A percentile compares a stretch with the other conserved stretches of the same genome.
These are phyloP conservation scores for Cylloceria caligata DNA, from an alignment of 2,888 invertebrate species.

Conservation along the genomic window DNA sequence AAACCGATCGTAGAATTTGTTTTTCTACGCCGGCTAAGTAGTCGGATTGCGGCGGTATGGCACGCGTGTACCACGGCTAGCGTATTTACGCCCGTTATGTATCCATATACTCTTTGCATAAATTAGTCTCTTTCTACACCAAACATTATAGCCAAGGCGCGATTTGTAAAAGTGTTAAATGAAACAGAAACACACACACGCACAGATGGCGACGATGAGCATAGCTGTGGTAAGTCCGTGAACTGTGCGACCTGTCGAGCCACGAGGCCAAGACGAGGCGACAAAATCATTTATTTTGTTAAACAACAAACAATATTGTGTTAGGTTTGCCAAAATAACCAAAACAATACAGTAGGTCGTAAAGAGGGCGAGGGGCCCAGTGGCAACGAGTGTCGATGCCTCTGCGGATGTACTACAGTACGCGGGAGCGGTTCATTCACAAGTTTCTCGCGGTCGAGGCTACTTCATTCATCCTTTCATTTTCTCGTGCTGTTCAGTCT, in stretches of 20 bases:
- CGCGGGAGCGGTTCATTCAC: constrained; percentile 59
- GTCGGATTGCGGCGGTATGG: constrained; percentile 66
- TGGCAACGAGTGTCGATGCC: constrained; percentile 37
- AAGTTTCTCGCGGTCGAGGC: constrained; percentile 54
- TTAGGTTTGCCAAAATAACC: constrained; percentile 84
- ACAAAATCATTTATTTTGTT: constrained; percentile 83
- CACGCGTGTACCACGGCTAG: constrained; percentile 29
- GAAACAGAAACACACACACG: constrained; percentile 46
- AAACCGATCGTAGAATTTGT: constrained; percentile 78
- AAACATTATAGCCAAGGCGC: constrained; percentile 31
- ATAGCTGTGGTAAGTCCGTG: constrained; percentile 40
- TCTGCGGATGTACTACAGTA: constrained; percentile 55
- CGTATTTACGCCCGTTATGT: constrained; percentile 40
- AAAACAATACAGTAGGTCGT: constrained; percentile 77
- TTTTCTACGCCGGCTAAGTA: constrained; percentile 76
- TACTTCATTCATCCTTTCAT: constrained; percentile 23
- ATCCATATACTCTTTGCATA: constrained; percentile 35
- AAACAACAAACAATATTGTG: constrained; percentile 83
- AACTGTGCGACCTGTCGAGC: constrained; percentile 42
- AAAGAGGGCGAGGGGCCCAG: constrained; percentile 47
- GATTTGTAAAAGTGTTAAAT: constrained; percentile 54
- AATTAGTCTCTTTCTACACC: constrained; percentile 28
- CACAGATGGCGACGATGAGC: constrained; percentile 15
- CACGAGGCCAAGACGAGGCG: constrained; percentile 73
- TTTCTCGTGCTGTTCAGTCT: neutral